Evolutionary conservation across 2,888 invertebrate species (phyloP), one percentile per base, ranked within the genome.

Genomic region (Lasioglossum villosulum): DNA sequence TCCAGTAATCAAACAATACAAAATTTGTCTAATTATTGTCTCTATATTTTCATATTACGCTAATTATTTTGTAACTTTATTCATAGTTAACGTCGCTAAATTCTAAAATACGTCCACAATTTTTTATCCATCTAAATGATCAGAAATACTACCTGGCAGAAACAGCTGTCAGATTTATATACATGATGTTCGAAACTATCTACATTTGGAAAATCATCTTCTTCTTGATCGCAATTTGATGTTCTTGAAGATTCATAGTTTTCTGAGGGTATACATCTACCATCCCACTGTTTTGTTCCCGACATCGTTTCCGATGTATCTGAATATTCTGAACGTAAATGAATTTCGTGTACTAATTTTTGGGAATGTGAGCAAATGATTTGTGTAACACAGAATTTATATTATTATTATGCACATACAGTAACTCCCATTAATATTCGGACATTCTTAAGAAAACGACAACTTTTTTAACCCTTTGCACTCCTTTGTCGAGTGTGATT

Each of bases 161-260:
- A 91, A 76, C 94, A 94, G 77, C 90, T 90, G 82, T 93, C 93
- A 12, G 94, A 94, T 34, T 90, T 90, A 59, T 90, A 92, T 79
- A 45, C 6, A 71, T 75, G 68, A 16, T 75, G 74, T 27, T 79
- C 71, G 14, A 77, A 75, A 63, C 77, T 71, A 30, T 75, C 56
- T 56, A 79, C 42, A 74, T 70, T 70, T 45, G 68, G 19, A 70
- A 59, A 73, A 10, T 85, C 68, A 63, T 80, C 63, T 34, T 92
- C 91, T n/a, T 89, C 92, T 19, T 88, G 90, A 59, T 94, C 94
- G 34, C 93, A 93, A 39, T 93, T 91, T 5, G 94, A 93, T 8
- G 94, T 93, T 71, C 90, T 94, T 5, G 94, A 93, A 34, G 94
- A 94, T 74, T 94, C 94, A 88, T 94, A 94, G 23, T 91, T 91